Base-by-base conservation (phyloP, 2,797 vertebrate genomes). In the Labroides dimidiatus region DNA sequence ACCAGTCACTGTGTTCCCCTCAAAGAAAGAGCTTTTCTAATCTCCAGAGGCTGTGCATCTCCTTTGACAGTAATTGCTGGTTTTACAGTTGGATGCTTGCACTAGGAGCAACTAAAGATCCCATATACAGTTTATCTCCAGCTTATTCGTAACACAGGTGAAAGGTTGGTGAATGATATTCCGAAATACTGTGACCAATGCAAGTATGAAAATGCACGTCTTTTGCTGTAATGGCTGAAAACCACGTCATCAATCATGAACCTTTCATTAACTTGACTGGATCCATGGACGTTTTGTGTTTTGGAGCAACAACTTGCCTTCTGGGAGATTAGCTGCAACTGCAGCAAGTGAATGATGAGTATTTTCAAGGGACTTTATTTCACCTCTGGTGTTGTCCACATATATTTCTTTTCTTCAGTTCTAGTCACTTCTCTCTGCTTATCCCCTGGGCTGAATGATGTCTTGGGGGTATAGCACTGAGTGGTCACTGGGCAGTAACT, bases 401-500 rank as follows among this genome's bases (percentile, higher is more conserved):
- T 58, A 58, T 43, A 70, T 75, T 53, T 50, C 59, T 69, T 33
- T 49, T 66, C 57, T 64, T 27, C 17, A 59, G 23, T 52, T 69
- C 79, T 81, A 69, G 49, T 77, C 57, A 52, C 72, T 63, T 75
- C 39, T 71, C 15, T 63, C 24, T 54, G 51, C 65, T 53, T 47
- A 69, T 56, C 49, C 55, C 24, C 41, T 23, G 60, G 16, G 52
- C 54, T 53, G 30, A 30, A 19, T 12, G 9, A n/a, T 2, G 20
- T 70, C 51, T 86, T 68, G 60, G 64, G 78, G 56, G 51, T 78
- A 52, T 41, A 43, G 54, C 39, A 52, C 41, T 53, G 72, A 61
- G 67, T 58, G 70, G 69, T 74, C 70, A 75, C 72, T 84, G 68
- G 77, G 72, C 59, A 23, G 71, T 79, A 72, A 77, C 41, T 2